Evolutionary conservation across 2,113 vertebrate species (phyloP).

Genomic region (Leiothrix lutea): DNA sequence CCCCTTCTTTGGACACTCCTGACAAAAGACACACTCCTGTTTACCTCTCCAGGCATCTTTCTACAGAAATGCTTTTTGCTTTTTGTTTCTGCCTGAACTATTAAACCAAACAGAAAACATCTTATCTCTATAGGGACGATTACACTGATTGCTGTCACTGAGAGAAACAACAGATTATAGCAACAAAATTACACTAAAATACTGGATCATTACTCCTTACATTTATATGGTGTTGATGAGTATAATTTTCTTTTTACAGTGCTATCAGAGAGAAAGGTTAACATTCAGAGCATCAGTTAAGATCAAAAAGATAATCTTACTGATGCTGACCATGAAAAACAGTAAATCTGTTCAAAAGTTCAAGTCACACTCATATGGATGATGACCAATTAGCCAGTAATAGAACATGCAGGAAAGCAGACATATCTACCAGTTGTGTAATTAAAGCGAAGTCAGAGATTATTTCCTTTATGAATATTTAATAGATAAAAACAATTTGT

Average conservation of each 20-base stretch:
- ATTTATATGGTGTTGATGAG: background rate
- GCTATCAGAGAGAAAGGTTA: background rate
- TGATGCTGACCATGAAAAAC: background rate
- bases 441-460: background rate
- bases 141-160: background rate
- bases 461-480: background rate
- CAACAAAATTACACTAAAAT: background rate
- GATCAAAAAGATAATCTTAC: background rate
- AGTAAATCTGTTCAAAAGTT: background rate
- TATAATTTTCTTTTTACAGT: background rate
- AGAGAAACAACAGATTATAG: background rate
- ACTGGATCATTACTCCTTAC: background rate
- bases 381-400: background rate
- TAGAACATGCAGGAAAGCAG: background rate
- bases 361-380: background rate
- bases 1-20: background rate
- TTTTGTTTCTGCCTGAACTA: background rate
- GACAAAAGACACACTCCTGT: background rate
- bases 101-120: background rate
- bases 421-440: background rate
- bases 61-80: background rate
- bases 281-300: background rate
- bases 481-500: background rate
- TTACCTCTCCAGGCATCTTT: background rate
- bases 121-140: background rate